Evolutionary conservation across 37 sponge, comb jelly and placozoan species (phyloP), one percentile per base, ranked within the genome.

Genomic region (Crambe crambe): DNA sequence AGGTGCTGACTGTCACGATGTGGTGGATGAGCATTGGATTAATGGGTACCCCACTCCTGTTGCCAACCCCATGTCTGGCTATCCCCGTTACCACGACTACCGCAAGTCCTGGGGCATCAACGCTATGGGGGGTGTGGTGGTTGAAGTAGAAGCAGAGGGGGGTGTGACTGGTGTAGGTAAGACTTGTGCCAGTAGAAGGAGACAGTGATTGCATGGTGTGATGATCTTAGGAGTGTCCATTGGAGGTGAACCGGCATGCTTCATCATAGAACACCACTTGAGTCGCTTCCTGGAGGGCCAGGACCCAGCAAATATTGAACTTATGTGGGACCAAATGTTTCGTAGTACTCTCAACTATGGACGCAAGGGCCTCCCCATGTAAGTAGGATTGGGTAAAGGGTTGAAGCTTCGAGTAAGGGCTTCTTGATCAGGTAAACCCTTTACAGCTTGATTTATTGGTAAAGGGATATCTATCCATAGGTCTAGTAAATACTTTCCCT

Each of bases 251-350:
- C 91, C 95, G 34, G 95, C 91, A 12, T 94, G 95, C 54, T 90
- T 75, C 78, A 94, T 94, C 23, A 59, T 94, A 3, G 95, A 94
- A 68, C 73, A 94, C 20, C 95, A 94, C 69, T 79, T 94, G 34
- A 90, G 91, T 51, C 68, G 95, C 64, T 94, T 94, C 36, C 69
- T 94, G 20, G 95, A 94, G 66, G 95, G 95, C 0, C 91, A 94
- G 82, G 80, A 89, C 41, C 90, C 90, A 30, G 2, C 74, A 0
- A 80, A 94, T 75, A 68, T 94, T 9, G 95, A 94, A 73, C 79
- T 94, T 31, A 94, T 94, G 40, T 94, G 95, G 95, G 95, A 94
- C 61, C 95, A 94, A 71, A 94, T 94, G 95, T 94, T 70, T 47
- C 76, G 85, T 1, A 65, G 82, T 29, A 94, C 91, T 22, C 54